Evolutionary conservation across 2,797 vertebrate species (phyloP).

Genomic region (Ctenosaura bakeri): DNA sequence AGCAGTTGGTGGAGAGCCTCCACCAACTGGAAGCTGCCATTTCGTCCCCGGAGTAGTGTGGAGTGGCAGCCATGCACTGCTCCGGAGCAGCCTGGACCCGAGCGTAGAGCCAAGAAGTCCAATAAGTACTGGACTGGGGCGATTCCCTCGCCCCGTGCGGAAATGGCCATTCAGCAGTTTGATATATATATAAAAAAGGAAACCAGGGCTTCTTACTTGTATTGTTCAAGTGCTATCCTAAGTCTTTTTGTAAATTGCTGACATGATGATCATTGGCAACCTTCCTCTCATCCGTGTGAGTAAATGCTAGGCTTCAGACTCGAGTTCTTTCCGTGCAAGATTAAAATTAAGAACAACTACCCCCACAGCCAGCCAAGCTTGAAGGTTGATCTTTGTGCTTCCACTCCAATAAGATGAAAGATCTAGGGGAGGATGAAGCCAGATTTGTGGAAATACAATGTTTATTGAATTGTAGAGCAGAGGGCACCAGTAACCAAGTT

Average conservation of each 20-base stretch:
- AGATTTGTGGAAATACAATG: accelerated
- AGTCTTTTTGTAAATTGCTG: conserved; percentile 26
- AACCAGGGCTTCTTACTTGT: not conserved
- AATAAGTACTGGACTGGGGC: too few species aligned
- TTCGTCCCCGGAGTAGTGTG: too few species aligned
- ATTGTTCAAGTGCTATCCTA: not conserved
- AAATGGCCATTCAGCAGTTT: too few species aligned
- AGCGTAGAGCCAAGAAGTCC: too few species aligned
- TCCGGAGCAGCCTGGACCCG: too few species aligned
- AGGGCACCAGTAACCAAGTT: not conserved
- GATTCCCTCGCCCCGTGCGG: too few species aligned
- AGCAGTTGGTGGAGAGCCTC: too few species aligned
- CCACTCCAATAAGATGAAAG: not conserved
- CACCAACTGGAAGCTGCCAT: too few species aligned
- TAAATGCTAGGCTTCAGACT: not conserved
- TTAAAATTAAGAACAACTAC: conserved; percentile 20
- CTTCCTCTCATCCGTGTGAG: conserved; percentile 17
- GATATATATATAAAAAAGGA: not conserved
- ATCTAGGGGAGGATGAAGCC: not conserved
- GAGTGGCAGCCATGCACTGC: too few species aligned
- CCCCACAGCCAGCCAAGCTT: conserved; percentile 4
- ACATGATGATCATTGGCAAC: conserved; percentile 18
- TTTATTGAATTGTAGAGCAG: not conserved
- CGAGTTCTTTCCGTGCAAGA: conserved; percentile 11
- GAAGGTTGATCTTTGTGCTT: conserved; percentile 43